Conservation (phyloP, 1,140 invertebrate genomes). For the Lysiphlebus fabarum region DNA sequence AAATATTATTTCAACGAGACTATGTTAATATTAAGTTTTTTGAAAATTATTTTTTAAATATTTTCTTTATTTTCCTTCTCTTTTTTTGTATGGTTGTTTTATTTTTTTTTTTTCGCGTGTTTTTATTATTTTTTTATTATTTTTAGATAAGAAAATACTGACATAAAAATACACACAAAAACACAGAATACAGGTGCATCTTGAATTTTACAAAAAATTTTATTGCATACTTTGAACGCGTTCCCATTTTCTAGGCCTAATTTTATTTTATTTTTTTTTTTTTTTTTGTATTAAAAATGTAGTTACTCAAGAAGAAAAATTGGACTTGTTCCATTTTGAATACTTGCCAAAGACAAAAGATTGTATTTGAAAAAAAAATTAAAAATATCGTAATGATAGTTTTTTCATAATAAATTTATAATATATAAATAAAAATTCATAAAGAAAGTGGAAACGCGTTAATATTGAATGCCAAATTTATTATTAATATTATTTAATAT, state of each 20-base stretch:
- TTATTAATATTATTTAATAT: not conserved
- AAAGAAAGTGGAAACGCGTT: conserved; percentile 13
- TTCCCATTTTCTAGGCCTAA: conserved; percentile 11
- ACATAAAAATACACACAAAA: conserved; percentile 9
- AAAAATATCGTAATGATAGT: not conserved
- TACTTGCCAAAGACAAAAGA: conserved; percentile 13
- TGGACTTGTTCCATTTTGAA: conserved; percentile 13
- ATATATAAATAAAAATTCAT: not conserved
- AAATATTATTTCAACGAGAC: too few species aligned
- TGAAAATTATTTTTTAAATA: too few species aligned
- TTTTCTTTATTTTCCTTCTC: too few species aligned
- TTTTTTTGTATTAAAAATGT: not conserved
- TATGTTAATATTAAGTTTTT: too few species aligned
- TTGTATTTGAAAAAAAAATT: conserved; percentile 1
- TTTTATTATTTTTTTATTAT: too few species aligned
- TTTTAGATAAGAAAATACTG: not conserved
- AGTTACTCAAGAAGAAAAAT: not conserved
- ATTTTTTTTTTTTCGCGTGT: too few species aligned
- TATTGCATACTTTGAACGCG: not conserved
- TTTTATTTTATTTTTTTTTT: conserved; percentile 1
- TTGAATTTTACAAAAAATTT: not conserved
- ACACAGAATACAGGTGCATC: not conserved
- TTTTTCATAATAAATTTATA: conserved; percentile 11
- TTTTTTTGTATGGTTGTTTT: too few species aligned
- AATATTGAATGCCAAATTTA: conserved; percentile 12